Evolutionary conservation across 2,113 vertebrate species (phyloP).

Genomic region (Orthonyx spaldingii): DNA sequence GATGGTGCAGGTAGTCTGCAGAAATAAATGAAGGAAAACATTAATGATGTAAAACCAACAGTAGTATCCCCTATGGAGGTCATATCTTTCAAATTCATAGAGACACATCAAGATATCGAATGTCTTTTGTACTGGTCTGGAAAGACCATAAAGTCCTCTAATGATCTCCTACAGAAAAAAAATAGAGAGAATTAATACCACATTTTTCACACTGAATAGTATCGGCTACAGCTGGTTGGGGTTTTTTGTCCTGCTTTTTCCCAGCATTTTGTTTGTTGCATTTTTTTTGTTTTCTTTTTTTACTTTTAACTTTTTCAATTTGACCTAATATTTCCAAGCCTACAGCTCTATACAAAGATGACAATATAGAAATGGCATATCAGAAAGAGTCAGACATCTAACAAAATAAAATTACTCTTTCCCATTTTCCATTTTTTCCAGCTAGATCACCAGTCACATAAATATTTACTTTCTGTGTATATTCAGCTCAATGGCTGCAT

Average conservation of each 20-base stretch:
- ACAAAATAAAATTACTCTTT: background rate
- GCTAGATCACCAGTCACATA: background rate
- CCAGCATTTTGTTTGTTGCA: background rate
- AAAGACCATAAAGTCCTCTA: slow-evolving; percentile 30
- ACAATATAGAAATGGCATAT: background rate
- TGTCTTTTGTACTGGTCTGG: slow-evolving; percentile 25
- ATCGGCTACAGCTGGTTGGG: background rate
- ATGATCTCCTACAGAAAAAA: slow-evolving; percentile 9
- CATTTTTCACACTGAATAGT: background rate
- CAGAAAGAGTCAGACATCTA: background rate
- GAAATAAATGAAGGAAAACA: slow-evolving; percentile 53
- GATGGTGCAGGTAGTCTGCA: slow-evolving; percentile 42
- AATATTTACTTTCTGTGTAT: background rate
- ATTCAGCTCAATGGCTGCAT: background rate
- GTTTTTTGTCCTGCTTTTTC: background rate
- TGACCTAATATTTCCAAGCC: background rate
- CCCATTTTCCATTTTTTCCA: background rate
- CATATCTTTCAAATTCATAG: slow-evolving; percentile 28
- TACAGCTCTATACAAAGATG: background rate
- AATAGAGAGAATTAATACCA: background rate
- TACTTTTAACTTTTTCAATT: background rate
- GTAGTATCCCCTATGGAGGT: slow-evolving; percentile 6
- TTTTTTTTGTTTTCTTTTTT: background rate
- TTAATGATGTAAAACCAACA: slow-evolving; percentile 49
- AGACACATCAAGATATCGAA: background rate